Base-by-base conservation (phyloP, 2,113 vertebrate species). In the Centropus bengalensis region DNA sequence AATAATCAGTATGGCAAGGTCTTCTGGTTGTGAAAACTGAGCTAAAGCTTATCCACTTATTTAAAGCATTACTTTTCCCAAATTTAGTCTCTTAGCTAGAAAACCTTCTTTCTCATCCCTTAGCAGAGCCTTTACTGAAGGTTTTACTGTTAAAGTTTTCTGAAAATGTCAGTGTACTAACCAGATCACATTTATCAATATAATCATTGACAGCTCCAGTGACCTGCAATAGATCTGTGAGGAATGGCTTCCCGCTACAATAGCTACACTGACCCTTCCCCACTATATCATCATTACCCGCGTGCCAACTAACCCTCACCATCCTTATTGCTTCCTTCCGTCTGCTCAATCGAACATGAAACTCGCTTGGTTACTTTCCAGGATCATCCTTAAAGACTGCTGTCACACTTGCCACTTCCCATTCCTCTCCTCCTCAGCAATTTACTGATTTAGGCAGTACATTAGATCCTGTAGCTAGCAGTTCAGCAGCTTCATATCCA, bases 171-270 rank as follows among this genome's bases (percentile, higher is more conserved):
- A 92, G 86, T 86, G 5, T 83, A 69, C 55, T 91, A 83, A 83
- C 88, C 68, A 90, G 68, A 88, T 63, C 55, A 63, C 92, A 96
- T 96, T 94, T 83, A 56, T 96, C 91, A 92, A 8, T 74, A 60
- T 44, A 83, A 73, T 59, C 52, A 86, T 3, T 63, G 82, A 83
- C 60, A 88, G 64, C 64, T 81, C 54, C 88, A 90, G 47, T 77
- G 92, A 86, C 68, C 86, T 86, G 92, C 68, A 86, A 78, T 78
- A 78, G 80, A 83, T 92, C 52, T 70, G 38, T 94, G 92, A 94
- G 86, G 76, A 86, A 94, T 71, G 68, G 23, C 59, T 96, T 86
- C 33, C 59, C 33, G 77, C 78, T 77, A 23, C 88, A 88, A 47
- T 27, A 93, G 59, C 60, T 64, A 74, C 38, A 52, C 26, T 86